These are phyloP conservation scores for Saiga tatarica DNA, from an alignment of 2,113 vertebrate genomes.

Conservation along the genomic window DNA sequence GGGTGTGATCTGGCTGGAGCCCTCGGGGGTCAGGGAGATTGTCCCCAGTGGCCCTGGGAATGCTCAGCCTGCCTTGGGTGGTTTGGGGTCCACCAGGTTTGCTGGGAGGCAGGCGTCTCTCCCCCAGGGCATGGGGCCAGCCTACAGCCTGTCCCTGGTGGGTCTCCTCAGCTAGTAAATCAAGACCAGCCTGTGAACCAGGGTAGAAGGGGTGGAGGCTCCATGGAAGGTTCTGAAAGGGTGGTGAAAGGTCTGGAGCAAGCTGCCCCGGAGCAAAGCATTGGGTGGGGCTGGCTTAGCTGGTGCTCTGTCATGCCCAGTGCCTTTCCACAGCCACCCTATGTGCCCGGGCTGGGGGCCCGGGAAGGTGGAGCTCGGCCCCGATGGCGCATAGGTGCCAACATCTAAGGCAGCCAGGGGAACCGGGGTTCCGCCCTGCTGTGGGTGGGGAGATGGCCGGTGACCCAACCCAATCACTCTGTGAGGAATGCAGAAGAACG, in stretches of 20 bases:
- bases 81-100: background rate
- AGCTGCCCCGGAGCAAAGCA: background rate
- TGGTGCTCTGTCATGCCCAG: slow-evolving; percentile 64
- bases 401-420: background rate
- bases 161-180: background rate
- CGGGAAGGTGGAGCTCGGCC: background rate
- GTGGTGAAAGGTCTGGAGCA: background rate
- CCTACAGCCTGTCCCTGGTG: background rate
- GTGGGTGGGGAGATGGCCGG: background rate
- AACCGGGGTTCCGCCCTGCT: background rate
- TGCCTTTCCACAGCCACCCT: slow-evolving; percentile 72
- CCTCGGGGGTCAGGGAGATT: background rate
- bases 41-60: background rate
- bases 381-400: background rate
- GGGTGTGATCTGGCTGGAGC: background rate
- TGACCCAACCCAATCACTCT: slow-evolving; percentile 56
- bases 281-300: fast-evolving
- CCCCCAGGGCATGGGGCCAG: background rate
- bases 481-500: slow-evolving; percentile 55
- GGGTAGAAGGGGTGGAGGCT: background rate
- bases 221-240: background rate
- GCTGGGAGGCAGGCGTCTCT: background rate
- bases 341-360: background rate
- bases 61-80: background rate
- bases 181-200: background rate